Conservation (phyloP, 2,888 invertebrate species). For the Listrodromus nycthemerus region DNA sequence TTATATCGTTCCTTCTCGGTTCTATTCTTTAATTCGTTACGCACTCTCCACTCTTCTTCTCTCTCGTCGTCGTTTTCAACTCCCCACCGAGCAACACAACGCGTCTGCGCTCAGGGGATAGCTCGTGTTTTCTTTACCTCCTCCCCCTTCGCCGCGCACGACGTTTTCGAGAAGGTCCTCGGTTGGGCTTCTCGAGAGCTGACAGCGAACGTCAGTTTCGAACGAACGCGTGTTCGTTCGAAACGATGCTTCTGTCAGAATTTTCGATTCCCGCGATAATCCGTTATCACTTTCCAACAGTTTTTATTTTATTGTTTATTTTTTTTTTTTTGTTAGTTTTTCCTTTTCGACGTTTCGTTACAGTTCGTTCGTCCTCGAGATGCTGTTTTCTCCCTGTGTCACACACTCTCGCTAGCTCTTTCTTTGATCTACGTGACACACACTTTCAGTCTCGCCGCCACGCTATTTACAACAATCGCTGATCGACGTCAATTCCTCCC, state of each 20-base stretch:
- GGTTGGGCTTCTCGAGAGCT: constrained; percentile 3
- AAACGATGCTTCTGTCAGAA: constrained; percentile 10
- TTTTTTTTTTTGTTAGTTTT: neutral
- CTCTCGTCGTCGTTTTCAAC: constrained; percentile 4
- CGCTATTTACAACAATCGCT: constrained; percentile 39
- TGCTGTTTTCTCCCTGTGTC: neutral
- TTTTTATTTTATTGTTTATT: neutral
- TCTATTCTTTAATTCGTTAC: constrained; percentile 7
- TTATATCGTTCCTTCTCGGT: constrained; percentile 49
- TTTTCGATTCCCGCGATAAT: neutral
- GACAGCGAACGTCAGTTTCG: constrained; percentile 52
- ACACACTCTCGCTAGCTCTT: neutral
- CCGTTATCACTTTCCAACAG: neutral
- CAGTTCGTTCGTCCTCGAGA: neutral
- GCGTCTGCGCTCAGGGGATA: neutral
- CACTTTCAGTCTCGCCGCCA: constrained; percentile 7
- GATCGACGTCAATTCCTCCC: neutral
- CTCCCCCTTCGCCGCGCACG: constrained; percentile 17
- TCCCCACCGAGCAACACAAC: constrained; percentile 25
- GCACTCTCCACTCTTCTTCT: neutral
- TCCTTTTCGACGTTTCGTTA: neutral
- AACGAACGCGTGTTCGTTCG: constrained; percentile 38
- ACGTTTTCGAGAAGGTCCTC: neutral
- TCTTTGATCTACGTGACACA: neutral
- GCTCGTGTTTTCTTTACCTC: constrained; percentile 35